phyloP scores from a whole-genome alignment of 2,888 invertebrate species.

The Tetropium fuscum region DNA sequence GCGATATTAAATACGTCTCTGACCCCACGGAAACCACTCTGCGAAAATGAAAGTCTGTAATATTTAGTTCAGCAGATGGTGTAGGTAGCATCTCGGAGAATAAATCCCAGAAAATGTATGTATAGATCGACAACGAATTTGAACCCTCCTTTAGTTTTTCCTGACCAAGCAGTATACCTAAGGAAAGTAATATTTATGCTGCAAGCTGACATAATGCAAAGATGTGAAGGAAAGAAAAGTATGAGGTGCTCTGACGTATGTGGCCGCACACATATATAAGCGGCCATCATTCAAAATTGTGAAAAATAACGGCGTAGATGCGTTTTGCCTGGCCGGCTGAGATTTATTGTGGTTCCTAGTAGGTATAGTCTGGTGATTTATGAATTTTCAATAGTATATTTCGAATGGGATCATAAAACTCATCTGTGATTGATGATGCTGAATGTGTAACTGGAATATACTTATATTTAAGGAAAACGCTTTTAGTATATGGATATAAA shows the following conservation, averaged over 20 bases:
- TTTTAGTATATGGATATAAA: constrained; percentile 26
- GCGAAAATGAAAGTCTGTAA: constrained; percentile 17
- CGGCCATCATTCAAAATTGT: constrained; percentile 43
- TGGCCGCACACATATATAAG: constrained; percentile 38
- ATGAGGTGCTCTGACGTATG: constrained; percentile 41
- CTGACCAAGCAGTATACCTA: constrained; percentile 45
- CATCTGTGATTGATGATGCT: constrained; percentile 45
- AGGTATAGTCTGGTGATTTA: constrained; percentile 46
- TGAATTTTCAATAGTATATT: constrained; percentile 49
- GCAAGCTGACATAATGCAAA: constrained; percentile 46
- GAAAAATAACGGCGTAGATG: constrained; percentile 42
- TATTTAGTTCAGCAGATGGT: constrained; percentile 35
- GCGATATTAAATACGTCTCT: constrained; percentile 5
- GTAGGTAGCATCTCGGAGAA: constrained; percentile 39
- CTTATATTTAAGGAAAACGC: constrained; percentile 33
- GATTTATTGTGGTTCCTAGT: constrained; percentile 43
- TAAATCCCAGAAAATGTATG: constrained; percentile 42
- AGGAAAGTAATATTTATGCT: constrained; percentile 49
- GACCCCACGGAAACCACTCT: constrained; percentile 7
- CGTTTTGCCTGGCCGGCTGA: constrained; percentile 24
- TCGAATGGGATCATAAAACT: constrained; percentile 40
- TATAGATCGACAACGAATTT: constrained; percentile 41
- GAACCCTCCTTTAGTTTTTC: constrained; percentile 43
- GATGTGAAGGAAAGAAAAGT: constrained; percentile 43
- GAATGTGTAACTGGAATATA: constrained; percentile 28